These are phyloP conservation scores for Zeugodacus cucurbitae DNA, from an alignment of 1,140 invertebrate species.

Conservation along the genomic window DNA sequence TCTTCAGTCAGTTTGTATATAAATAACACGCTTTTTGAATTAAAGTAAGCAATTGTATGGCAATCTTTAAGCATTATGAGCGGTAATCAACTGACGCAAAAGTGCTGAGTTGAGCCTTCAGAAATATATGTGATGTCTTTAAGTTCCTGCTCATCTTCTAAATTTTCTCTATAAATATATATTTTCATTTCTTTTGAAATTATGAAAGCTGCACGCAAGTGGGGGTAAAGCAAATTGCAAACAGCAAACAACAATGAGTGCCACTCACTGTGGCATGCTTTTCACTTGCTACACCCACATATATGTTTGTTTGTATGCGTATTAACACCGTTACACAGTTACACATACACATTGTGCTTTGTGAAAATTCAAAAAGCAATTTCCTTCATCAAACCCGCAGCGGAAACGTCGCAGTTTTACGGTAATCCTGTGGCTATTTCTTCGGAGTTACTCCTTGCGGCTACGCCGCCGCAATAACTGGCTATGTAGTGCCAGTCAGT, in stretches of 20 bases:
- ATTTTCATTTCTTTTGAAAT: slow-evolving; percentile 2
- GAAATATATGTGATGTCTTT: neutral
- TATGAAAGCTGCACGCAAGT: neutral
- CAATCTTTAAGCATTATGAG: too few relatives aligned
- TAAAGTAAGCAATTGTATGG: too few relatives aligned
- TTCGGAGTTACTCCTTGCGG: slow-evolving; percentile 10
- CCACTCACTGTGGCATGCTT: slow-evolving; percentile 3
- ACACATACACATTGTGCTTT: neutral
- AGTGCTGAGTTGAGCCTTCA: neutral
- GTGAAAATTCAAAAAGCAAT: slow-evolving; percentile 16
- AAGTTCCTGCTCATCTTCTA: neutral
- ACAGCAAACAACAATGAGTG: slow-evolving; percentile 19
- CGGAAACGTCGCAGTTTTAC: neutral
- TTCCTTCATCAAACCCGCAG: slow-evolving; percentile 16
- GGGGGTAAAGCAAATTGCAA: neutral
- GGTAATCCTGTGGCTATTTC: slow-evolving; percentile 4
- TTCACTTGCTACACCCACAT: neutral
- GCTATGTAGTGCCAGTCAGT: neutral
- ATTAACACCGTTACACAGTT: neutral
- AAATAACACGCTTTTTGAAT: too few relatives aligned
- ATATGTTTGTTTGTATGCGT: neutral
- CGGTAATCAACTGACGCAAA: neutral
- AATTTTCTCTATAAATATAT: neutral
- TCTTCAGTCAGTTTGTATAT: too few relatives aligned
- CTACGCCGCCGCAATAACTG: neutral